Conservation (phyloP, 2,113 vertebrate species). For the Rhinoptilus africanus region DNA sequence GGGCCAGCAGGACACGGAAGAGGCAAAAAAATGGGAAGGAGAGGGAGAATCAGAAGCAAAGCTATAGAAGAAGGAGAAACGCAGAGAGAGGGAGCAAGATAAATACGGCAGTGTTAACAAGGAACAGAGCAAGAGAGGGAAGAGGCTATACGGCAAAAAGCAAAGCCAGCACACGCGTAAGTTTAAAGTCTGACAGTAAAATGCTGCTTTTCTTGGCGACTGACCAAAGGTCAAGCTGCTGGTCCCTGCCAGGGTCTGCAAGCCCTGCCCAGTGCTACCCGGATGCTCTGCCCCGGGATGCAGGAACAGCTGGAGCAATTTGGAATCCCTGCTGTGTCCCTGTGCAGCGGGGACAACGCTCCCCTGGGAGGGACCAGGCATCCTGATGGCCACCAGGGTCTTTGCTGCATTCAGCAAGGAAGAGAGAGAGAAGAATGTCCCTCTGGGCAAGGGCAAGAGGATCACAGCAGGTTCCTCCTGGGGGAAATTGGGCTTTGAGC, state of each 20-base stretch:
- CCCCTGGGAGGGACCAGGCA: not conserved
- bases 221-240: not conserved
- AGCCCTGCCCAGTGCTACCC: not conserved
- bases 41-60: not conserved
- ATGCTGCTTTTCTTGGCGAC: not conserved
- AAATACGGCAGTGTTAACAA: not conserved
- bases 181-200: not conserved
- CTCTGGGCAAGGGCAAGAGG: not conserved
- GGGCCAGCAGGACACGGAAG: not conserved
- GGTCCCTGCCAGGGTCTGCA: not conserved
- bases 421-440: not conserved
- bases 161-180: not conserved
- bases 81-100: not conserved
- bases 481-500: not conserved
- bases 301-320: not conserved
- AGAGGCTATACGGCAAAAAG: not conserved
- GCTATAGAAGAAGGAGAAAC: not conserved
- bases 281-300: not conserved
- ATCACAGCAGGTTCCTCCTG: not conserved
- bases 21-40: not conserved
- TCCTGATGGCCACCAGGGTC: not conserved
- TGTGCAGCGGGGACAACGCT: not conserved
- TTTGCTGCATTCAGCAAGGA: not conserved
- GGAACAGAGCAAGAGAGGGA: not conserved
- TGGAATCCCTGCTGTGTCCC: fast-evolving